Percentiles rank a stretch among this genome's conserved stretches.
Evolutionary conservation across 2,888 invertebrate species (phyloP).

Genomic region (Tenodera sinensis): DNA sequence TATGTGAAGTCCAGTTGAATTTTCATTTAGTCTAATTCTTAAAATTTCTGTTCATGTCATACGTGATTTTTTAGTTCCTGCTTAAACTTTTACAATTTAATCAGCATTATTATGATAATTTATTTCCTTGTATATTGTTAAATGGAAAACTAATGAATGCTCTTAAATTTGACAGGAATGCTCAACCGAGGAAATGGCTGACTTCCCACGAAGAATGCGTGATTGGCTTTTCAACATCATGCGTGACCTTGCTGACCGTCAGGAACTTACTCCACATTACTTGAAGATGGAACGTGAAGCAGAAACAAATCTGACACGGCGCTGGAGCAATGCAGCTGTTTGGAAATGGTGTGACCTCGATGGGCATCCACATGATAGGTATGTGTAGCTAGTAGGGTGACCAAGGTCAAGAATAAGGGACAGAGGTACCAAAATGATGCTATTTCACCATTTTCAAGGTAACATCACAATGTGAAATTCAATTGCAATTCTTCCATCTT

Average conservation of each 20-base stretch:
- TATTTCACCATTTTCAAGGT: no score
- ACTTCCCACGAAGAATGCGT: constrained; percentile 95
- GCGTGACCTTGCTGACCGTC: constrained; percentile 87
- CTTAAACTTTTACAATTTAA: no score
- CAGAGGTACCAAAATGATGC: no score
- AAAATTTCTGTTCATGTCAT: no score
- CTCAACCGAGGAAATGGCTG: constrained; percentile 79
- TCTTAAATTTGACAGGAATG: constrained; percentile 58
- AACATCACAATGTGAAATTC: no score
- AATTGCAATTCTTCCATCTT: no score
- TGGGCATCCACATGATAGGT: constrained; percentile 84
- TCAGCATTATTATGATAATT: no score
- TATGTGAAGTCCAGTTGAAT: no score
- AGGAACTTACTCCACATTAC: constrained; percentile 78
- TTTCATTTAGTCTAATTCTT: no score
- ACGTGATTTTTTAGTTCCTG: no score
- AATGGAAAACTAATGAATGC: background rate
- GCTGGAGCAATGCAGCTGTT: constrained; percentile 89
- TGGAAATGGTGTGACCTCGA: constrained; percentile 99
- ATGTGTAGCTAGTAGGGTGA: constrained; percentile 26
- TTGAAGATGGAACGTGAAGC: constrained; percentile 85
- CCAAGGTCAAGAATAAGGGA: no score
- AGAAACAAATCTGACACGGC: constrained; percentile 76
- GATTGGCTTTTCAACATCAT: constrained; percentile 98
- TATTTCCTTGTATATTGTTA: no score